Base-by-base conservation (phyloP, 2,888 invertebrate genomes). In the Pachycephus smyrnensis region DNA sequence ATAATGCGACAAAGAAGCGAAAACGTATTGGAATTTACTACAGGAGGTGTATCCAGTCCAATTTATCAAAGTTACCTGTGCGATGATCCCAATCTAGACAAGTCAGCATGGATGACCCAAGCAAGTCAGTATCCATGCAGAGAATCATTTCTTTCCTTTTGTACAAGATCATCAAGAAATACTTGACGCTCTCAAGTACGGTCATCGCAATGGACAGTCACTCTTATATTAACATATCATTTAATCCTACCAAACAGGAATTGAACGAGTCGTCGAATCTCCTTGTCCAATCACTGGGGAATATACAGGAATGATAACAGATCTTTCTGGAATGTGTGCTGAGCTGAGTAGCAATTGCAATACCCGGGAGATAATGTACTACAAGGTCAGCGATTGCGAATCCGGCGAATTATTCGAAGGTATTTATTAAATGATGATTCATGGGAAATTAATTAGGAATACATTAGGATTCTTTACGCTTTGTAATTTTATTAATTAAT, bases 261-360 rank as follows among this genome's bases (percentile, higher is more conserved):
- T 92, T 68, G 92, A 92, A 83, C 88, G 92, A 68, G 87, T 89
- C 36, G 91, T 91, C 32, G 92, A 92, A 83, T 92, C 93, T 4
- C 92, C 93, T n/a, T 95, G 95, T 88, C 95, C 95, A 15, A 94
- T 95, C 79, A 93, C 94, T 35, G 95, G 95, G 0, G 93, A 94
- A 86, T 95, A 94, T 87, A 93, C 92, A 23, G 95, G 95, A n/a
- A 90, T 92, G 76, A 94, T 95, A 84, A 94, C 94, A 32, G 94
- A 95, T 87, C 90, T 92, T 55, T 92, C 92, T 3, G 93, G 93
- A 37, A 92, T 94, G 80, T 95, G 95, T 86, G 94, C 95, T 23
- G 94, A 94, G 89, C 90, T 95, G 68, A 94, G 94, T 87, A 95
- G 95, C 75, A 94, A 95, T 86, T 95, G 95, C 88, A 92, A 93